Evolutionary conservation across 2,113 vertebrate species (phyloP), one percentile per base, ranked within the genome.

Genomic region (Varanus salvator): DNA sequence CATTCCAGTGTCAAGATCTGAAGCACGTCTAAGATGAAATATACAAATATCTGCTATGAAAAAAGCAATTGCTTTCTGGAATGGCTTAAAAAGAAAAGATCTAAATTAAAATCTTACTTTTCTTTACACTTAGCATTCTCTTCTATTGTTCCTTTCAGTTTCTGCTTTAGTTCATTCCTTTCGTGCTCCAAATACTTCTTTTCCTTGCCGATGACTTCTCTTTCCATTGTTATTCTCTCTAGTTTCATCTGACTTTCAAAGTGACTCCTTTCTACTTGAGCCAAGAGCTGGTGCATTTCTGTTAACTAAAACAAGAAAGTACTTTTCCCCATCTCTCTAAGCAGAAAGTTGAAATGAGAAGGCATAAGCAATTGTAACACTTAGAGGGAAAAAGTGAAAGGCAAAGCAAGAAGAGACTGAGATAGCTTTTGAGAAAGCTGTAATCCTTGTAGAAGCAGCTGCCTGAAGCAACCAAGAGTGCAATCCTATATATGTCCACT

Each of bases 211-310:
- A 95, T 88, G 52, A 93, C 84, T 90, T 96, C 92, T 38, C 95
- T 97, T 89, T 98, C 98, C 38, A 91, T 95, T 1, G 91, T 94
- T 74, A 93, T 86, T 52, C 96, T 95, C 9, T 98, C 96, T 91
- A 98, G 84, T 80, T 97, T 97, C 94, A 97, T 92, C 95, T 97
- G 94, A 3, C 90, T 90, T 90, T 97, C 96, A 93, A 97, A 98
- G 74, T 92, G 97, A 86, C 91, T 97, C 87, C 94, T 97, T 91
- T 98, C 96, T 14, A 92, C 93, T 90, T 96, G 96, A 0, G 93
- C 94, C 68, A 96, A 90, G 15, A 72, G 31, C 2, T 96, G 94
- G 94, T 97, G 96, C 57, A 97, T 80, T 64, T 96, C 96, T 1
- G 84, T 84, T 78, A 96, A 95, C 96, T 97, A 50, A 31, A 54